Percentiles rank a stretch among this genome's conserved stretches.
Evolutionary conservation across 2,888 invertebrate species (phyloP).

Genomic region (Parnassius glacialis): DNA sequence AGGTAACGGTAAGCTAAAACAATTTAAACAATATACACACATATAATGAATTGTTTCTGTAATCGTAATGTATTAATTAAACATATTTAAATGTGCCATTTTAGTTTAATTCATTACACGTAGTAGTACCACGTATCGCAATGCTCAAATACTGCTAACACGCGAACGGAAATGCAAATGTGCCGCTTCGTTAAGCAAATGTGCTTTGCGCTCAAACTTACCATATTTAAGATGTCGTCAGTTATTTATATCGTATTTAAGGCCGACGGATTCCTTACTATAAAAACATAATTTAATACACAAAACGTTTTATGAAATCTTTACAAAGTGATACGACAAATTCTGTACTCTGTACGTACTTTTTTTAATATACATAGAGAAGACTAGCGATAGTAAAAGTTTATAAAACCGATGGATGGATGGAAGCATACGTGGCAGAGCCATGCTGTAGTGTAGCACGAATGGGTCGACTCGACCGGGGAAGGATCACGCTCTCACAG

Average conservation of each 20-base stretch:
- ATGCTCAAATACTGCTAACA: constrained; percentile 22
- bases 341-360: neutral
- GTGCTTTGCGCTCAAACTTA: constrained; percentile 14
- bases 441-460: no score
- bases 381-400: no score
- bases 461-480: no score
- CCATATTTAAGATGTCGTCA: constrained; percentile 22
- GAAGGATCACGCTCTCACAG: no score
- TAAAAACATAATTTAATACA: neutral
- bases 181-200: constrained; percentile 19
- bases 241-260: constrained; percentile 16
- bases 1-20: no score
- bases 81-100: neutral
- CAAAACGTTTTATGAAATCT: neutral
- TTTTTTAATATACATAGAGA: no score
- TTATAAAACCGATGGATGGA: no score
- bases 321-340: neutral
- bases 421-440: no score
- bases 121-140: constrained; percentile 12
- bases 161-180: constrained; percentile 26
- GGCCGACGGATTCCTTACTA: constrained; percentile 7
- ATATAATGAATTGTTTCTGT: no score
- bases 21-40: no score
- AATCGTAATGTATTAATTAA: no score
- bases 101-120: neutral